These are phyloP conservation scores for Trimorus sp. DNA, from an alignment of 2,888 invertebrate species.

Conservation along the genomic window DNA sequence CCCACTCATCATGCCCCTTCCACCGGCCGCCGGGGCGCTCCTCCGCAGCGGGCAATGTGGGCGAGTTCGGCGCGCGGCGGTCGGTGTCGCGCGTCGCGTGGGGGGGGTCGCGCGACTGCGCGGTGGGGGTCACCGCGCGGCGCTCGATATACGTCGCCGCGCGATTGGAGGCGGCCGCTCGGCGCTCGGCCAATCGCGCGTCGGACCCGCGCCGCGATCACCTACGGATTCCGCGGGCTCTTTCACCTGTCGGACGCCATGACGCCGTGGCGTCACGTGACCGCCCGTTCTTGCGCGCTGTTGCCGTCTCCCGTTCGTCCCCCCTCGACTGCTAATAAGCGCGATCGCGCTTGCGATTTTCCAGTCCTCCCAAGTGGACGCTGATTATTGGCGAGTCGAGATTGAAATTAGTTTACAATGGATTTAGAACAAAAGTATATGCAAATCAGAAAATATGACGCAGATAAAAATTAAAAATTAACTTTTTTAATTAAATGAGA, in stretches of 20 bases:
- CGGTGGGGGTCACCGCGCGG: slow-evolving; percentile 28
- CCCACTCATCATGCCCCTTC: too few relatives aligned
- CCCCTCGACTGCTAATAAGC: slow-evolving; percentile 5
- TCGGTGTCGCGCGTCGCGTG: too few relatives aligned
- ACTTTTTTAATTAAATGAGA: too few relatives aligned
- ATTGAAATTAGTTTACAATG: slow-evolving; percentile 13
- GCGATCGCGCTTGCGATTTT: slow-evolving; percentile 33
- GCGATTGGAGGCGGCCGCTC: slow-evolving; percentile 65
- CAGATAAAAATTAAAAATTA: too few relatives aligned
- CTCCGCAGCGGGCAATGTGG: too few relatives aligned
- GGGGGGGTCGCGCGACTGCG: slow-evolving; percentile 16
- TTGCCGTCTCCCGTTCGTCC: slow-evolving; percentile 19
- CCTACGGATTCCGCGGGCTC: slow-evolving; percentile 61
- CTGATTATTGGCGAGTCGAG: slow-evolving; percentile 25
- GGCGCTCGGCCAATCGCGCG: slow-evolving; percentile 78
- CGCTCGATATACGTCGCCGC: slow-evolving; percentile 33
- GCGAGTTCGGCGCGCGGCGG: too few relatives aligned
- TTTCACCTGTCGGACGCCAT: slow-evolving; percentile 74
- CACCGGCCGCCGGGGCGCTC: too few relatives aligned
- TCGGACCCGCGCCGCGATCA: slow-evolving; percentile 72
- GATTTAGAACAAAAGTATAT: too few relatives aligned
- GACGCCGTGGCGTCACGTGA: slow-evolving; percentile 71
- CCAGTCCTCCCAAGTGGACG: slow-evolving; percentile 23
- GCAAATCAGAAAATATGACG: too few relatives aligned
- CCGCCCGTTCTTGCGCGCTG: slow-evolving; percentile 30